Evolutionary conservation across 2,888 invertebrate genomes (phyloP), one percentile per base, ranked within the genome.

Genomic region (Geotrupes spiniger): DNA sequence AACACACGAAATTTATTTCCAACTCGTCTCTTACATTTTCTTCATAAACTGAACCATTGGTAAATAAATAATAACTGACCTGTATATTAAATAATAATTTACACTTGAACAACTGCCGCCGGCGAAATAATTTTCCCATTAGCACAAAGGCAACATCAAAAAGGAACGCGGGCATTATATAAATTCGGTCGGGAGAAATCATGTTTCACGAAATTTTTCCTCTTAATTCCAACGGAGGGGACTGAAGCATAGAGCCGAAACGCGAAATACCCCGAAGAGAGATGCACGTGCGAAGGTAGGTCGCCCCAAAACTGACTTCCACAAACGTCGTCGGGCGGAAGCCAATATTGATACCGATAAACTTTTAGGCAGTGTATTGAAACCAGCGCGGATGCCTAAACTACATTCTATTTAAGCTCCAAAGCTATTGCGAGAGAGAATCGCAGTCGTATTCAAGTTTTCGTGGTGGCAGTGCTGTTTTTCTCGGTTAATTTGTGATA

Each of bases 231-330:
- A 21, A 21, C 6, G 21, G 6, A 21, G 6, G 3, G 21, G 31
- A 12, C 9, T 33, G 14, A 12, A 33, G 15, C 33, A 33, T 33
- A 8, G 33, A 40, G 39, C 29, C 17, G 36, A 40, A 46, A 39
- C 40, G 46, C 31, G 40, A 46, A 46, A 29, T 40, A 46, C 39
- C 46, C 46, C 40, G 31, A 49, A 56, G 56, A 53, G 51, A 56
- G 52, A 56, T 64, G 61, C 63, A 64, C 64, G 62, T 63, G 63
- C 64, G 56, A 54, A 47, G 51, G 49, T 55, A 57, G 56, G 57
- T 42, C 58, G 43, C 54, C 61, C 65, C 67, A 59, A 67, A 64
- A 60, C 61, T 65, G 57, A 53, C 56, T 64, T 66, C 67, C 62
- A 59, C 56, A 61, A 61, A 65, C 62, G 63, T 60, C 62, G 57